Conservation (phyloP, 2,888 invertebrate genomes). For the Drosophila atripex region DNA sequence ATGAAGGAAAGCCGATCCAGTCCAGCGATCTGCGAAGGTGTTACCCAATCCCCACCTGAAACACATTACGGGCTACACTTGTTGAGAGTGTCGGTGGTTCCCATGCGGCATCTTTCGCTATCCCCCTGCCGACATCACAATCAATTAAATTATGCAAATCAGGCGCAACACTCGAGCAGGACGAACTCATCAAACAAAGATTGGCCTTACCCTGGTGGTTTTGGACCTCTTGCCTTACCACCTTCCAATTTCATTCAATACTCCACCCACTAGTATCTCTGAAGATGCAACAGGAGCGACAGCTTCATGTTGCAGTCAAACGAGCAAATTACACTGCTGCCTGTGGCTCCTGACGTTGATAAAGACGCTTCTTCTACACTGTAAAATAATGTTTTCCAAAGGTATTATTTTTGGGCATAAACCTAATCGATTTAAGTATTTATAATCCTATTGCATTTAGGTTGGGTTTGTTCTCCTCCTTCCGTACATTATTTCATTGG, state of each 20-base stretch:
- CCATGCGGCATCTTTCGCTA: conserved; percentile 25
- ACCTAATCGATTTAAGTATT: too few species aligned
- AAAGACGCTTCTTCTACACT: conserved; percentile 18
- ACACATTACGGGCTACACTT: conserved; percentile 74
- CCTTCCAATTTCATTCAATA: conserved; percentile 39
- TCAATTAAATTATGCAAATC: conserved; percentile 82
- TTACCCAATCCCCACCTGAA: conserved; percentile 62
- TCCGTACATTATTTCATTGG: not conserved
- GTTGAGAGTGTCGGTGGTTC: conserved; percentile 31
- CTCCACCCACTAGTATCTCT: conserved; percentile 71
- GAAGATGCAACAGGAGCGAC: conserved; percentile 32
- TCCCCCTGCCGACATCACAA: conserved; percentile 65
- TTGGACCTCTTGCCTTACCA: conserved; percentile 8
- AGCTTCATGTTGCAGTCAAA: conserved; percentile 53
- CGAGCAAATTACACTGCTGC: conserved; percentile 65
- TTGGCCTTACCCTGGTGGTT: conserved; percentile 47
- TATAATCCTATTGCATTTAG: too few species aligned
- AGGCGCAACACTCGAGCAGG: conserved; percentile 65
- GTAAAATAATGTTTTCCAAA: not conserved
- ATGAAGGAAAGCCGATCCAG: conserved; percentile 22
- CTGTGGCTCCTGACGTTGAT: conserved; percentile 19
- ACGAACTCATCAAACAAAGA: conserved; percentile 49
- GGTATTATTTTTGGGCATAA: not conserved
- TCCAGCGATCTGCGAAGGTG: conserved; percentile 49
- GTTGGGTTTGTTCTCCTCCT: too few species aligned